These are phyloP conservation scores for Electrophaes corylata DNA, from an alignment of 2,888 invertebrate species.

Conservation along the genomic window DNA sequence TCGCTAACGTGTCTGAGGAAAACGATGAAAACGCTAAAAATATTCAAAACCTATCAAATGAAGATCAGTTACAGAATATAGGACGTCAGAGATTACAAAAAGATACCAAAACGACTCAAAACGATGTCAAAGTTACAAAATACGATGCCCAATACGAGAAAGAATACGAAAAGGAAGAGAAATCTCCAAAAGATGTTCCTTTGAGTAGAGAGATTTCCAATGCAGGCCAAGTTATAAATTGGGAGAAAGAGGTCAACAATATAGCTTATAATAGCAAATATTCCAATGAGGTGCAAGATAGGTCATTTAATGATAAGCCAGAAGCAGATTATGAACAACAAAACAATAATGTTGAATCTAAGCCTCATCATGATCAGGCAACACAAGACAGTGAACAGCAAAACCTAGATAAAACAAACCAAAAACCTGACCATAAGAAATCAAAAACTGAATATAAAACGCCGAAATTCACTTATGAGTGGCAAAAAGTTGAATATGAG, in stretches of 20 bases:
- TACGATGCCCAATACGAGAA: not conserved
- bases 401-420: not conserved
- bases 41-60: not conserved
- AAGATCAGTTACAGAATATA: not conserved
- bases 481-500: not conserved
- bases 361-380: not conserved
- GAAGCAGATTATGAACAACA: not conserved
- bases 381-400: not conserved
- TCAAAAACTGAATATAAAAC: no score
- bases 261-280: not conserved
- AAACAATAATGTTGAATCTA: not conserved
- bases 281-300: not conserved
- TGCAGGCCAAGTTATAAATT: conserved; percentile 5
- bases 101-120: conserved; percentile 7
- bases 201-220: not conserved
- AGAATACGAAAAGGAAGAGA: not conserved
- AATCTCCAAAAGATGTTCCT: not conserved
- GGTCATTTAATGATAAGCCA: not conserved
- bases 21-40: conserved; percentile 32
- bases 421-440: not conserved
- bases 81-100: conserved; percentile 2
- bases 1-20: conserved; percentile 39
- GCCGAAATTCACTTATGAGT: not conserved
- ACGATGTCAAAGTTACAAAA: not conserved
- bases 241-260: conserved; percentile 7